Conservation (phyloP, 2,113 vertebrate species). For the Bambusicola thoracicus region DNA sequence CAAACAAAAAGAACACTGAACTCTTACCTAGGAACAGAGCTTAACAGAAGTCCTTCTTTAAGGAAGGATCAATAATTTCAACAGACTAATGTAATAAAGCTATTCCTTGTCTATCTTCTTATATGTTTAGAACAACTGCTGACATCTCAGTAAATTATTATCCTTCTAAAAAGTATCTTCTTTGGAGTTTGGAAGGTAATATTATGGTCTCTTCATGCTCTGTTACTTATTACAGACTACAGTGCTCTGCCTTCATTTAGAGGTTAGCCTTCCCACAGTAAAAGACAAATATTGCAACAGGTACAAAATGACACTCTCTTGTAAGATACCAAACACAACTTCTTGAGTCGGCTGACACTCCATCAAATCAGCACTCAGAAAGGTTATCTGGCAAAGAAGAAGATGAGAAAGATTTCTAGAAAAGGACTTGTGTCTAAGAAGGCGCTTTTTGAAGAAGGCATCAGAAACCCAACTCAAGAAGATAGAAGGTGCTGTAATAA, state of each 20-base stretch:
- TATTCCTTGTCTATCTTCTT: background rate
- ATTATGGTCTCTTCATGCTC: background rate
- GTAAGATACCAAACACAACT: background rate
- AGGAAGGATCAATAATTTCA: background rate
- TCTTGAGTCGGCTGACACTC: background rate
- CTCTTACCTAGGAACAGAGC: background rate
- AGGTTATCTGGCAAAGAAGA: background rate
- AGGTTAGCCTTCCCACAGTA: background rate
- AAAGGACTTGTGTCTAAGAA: background rate
- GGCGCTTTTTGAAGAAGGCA: background rate
- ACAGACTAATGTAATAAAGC: background rate
- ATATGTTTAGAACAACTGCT: background rate
- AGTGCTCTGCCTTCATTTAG: background rate
- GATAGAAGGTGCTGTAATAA: background rate
- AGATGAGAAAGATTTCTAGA: background rate
- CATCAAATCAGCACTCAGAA: background rate
- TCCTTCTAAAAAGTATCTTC: background rate
- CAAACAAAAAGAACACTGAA: background rate
- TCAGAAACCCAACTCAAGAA: background rate
- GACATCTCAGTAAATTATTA: background rate
- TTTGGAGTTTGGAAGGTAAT: background rate
- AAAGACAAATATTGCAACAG: background rate
- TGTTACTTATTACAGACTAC: background rate
- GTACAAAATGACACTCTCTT: background rate
- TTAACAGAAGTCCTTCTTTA: background rate